Percentiles rank a stretch among this genome's conserved stretches.
Evolutionary conservation across 92 coral and sea anemone genomes (phyloP).

Genomic region (Actinostola sp.): DNA sequence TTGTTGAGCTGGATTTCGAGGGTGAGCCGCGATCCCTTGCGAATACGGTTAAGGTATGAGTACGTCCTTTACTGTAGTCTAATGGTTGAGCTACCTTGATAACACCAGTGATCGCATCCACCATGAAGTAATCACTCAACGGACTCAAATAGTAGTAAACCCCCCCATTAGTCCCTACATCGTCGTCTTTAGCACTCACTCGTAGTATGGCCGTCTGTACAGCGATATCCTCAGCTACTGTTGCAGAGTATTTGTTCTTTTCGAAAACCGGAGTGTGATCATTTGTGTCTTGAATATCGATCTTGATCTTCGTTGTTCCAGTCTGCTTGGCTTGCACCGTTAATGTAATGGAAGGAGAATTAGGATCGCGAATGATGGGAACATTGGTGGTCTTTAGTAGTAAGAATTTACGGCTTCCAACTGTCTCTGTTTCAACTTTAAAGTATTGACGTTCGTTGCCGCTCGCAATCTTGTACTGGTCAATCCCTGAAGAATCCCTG

Average conservation of each 20-base stretch:
- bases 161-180: conserved; percentile 75
- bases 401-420: conserved; percentile 56
- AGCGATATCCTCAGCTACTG: conserved; percentile 54
- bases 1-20: conserved; percentile 4
- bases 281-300: conserved; percentile 60
- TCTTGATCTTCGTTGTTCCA: conserved; percentile 56
- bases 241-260: conserved; percentile 34
- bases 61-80: conserved; percentile 31
- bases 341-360: conserved; percentile 56
- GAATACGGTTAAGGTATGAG: conserved; percentile 22
- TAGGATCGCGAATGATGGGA: conserved; percentile 47
- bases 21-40: conserved; percentile 79
- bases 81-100: conserved; percentile 59
- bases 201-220: conserved; percentile 54
- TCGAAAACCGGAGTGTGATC: conserved; percentile 60
- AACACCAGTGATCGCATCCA: conserved; percentile 77
- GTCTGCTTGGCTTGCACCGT: conserved; percentile 63
- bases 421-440: conserved; percentile 20
- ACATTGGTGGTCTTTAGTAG: conserved; percentile 60
- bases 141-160: conserved; percentile 56
- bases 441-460: conserved; percentile 79
- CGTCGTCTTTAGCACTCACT: conserved; percentile 72
- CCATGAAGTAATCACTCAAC: conserved; percentile 52
- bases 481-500: conserved; percentile 55
- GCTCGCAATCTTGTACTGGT: conserved; percentile 55